phyloP scores from a whole-genome alignment of 1,140 invertebrate genomes.

The Apis laboriosa region DNA sequence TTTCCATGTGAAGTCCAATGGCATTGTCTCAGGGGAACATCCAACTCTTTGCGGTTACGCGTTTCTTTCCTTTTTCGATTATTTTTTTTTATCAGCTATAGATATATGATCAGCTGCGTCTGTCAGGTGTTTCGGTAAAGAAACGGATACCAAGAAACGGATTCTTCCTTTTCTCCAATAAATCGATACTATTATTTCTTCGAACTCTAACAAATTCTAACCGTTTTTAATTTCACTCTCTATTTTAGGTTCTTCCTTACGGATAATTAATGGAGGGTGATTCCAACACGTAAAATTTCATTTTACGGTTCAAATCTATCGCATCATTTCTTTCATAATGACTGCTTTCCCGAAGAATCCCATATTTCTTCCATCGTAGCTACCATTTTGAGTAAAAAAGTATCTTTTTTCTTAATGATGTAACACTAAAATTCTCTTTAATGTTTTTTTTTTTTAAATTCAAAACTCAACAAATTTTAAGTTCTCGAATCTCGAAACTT shows the following conservation, averaged over 20 bases:
- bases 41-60: constrained; percentile 53
- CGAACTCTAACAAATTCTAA: background rate
- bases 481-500: no score
- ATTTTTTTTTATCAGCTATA: constrained; percentile 42
- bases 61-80: constrained; percentile 37
- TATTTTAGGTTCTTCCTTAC: background rate
- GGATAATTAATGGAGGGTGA: background rate
- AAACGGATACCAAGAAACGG: constrained; percentile 49
- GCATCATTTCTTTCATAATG: background rate
- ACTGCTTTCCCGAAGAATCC: background rate
- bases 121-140: constrained; percentile 62
- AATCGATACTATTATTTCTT: constrained; percentile 28
- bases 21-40: constrained; percentile 48
- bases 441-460: no score
- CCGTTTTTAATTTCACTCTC: constrained; percentile 2
- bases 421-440: no score
- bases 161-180: constrained; percentile 38
- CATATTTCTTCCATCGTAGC: background rate
- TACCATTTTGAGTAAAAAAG: background rate
- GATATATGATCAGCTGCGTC: constrained; percentile 59
- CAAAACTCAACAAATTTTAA: no score
- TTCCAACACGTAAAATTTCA: background rate
- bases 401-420: no score
- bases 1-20: constrained; percentile 7
- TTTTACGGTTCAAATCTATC: background rate